Evolutionary conservation across 2,797 vertebrate genomes (phyloP).

Genomic region (Serranus cabrilla): DNA sequence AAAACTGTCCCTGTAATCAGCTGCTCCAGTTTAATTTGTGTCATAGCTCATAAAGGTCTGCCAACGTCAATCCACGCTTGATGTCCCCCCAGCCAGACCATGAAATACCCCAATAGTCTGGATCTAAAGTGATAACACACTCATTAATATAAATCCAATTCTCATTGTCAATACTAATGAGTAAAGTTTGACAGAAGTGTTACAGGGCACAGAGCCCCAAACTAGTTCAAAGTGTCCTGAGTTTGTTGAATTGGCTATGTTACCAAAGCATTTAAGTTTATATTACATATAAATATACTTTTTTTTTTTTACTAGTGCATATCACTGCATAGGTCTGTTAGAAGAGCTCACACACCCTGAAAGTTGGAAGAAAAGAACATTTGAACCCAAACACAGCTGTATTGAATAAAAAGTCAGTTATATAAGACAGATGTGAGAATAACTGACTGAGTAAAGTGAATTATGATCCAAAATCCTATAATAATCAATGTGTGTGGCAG

Average conservation of each 20-base stretch:
- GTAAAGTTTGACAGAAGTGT: conserved; percentile 76
- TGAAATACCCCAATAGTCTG: conserved; percentile 78
- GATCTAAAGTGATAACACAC: conserved; percentile 75
- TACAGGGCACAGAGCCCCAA: conserved; percentile 52
- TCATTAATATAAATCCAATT: conserved; percentile 80
- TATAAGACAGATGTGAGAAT: conserved; percentile 3
- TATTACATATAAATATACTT: neutral
- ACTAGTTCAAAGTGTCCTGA: conserved; percentile 40
- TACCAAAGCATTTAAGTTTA: neutral
- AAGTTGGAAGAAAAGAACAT: neutral
- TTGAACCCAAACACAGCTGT: neutral
- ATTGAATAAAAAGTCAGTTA: neutral
- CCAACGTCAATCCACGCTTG: conserved; percentile 83
- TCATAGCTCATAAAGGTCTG: conserved; percentile 59
- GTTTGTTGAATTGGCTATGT: conserved; percentile 4
- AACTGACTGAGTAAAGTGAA: neutral
- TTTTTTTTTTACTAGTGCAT: neutral
- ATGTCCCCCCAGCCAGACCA: conserved; percentile 86
- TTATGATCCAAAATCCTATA: neutral
- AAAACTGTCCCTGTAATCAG: conserved; percentile 12
- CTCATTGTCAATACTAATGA: conserved; percentile 81
- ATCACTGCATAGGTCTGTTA: neutral
- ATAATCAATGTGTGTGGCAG: neutral
- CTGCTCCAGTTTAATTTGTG: conserved; percentile 34
- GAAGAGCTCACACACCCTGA: neutral